phyloP scores from a whole-genome alignment of 2,888 invertebrate species.

The Campoletis raptor region DNA sequence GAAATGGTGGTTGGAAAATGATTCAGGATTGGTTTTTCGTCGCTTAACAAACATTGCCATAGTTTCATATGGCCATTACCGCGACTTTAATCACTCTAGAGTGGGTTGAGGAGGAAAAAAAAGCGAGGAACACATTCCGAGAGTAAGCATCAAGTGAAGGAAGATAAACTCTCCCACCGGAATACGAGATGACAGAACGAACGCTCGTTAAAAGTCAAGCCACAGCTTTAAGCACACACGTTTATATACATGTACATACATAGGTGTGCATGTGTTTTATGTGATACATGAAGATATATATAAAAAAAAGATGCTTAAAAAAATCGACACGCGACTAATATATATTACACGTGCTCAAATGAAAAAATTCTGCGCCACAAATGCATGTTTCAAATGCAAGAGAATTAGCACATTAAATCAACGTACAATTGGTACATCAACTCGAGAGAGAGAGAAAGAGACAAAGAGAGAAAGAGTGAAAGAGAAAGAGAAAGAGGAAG shows the following conservation, averaged over 20 bases:
- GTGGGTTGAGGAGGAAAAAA: slow-evolving; percentile 38
- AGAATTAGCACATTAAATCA: not conserved
- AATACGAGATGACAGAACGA: slow-evolving; percentile 52
- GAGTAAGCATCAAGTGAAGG: slow-evolving; percentile 29
- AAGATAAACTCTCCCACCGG: slow-evolving; percentile 56
- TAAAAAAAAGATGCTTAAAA: slow-evolving; percentile 4
- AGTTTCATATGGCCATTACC: slow-evolving; percentile 35
- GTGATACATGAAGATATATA: not conserved
- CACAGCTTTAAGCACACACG: slow-evolving; percentile 24
- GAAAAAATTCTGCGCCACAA: slow-evolving; percentile 6
- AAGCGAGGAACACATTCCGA: slow-evolving; percentile 26
- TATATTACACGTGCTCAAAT: not conserved
- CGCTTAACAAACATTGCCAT: slow-evolving; percentile 4
- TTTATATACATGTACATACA: not conserved
- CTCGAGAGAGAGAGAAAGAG: not conserved
- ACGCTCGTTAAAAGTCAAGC: slow-evolving; percentile 48
- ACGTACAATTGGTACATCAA: slow-evolving; percentile 26
- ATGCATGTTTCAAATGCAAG: slow-evolving; percentile 20
- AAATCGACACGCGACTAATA: slow-evolving; percentile 25
- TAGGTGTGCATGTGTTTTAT: no score
- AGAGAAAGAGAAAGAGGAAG: not conserved
- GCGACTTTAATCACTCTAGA: slow-evolving; percentile 34
- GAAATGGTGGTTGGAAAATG: slow-evolving; percentile 21
- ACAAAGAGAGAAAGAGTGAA: not conserved
- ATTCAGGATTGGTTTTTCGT: slow-evolving; percentile 25